Base-by-base conservation (phyloP, 2,113 vertebrate species). In the Lepidothrix coronata region DNA sequence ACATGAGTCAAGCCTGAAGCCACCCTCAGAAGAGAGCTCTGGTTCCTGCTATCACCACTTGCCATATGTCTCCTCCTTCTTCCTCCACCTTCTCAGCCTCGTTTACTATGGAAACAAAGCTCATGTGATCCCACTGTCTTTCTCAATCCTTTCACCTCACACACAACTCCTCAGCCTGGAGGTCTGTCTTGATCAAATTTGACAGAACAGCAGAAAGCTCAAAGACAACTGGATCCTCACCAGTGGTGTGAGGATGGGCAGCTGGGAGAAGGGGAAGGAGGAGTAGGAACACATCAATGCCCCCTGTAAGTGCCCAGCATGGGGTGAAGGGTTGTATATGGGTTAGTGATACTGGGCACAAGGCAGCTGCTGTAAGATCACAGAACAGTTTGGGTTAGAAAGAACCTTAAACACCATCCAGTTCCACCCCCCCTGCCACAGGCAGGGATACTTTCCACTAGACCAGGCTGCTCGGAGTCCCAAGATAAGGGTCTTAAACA, bases 31-130 rank as follows among this genome's bases (percentile, higher is more conserved):
- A 65, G 59, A 77, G 63, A 90, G 68, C 73, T 80, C 80, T 91
- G 89, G 61, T 78, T 95, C 93, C 94, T 78, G 72, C 94, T 82
- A 35, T 87, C 94, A 92, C 44, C 77, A 65, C 77, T 79, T 92
- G 91, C 93, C 96, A 92, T 92, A 75, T 94, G 95, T 52, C 84
- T 94, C 80, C 73, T 78, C 74, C 79, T 79, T 87, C 84, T 91
- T 79, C 80, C 87, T 88, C 93, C 89, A 95, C 87, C 46, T 85
- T 65, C 87, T 75, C 71, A 92, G 80, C 41, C 73, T 91, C 95
- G 17, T 87, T 97, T 94, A 80, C 95, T 96, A 93, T 95, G 89
- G 95, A 93, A 94, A 96, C 95, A 92, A 78, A 72, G 86, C 95
- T 93, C 52, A 44, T 51, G 80, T 43, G 73, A 91, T 93, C 73